A percentile compares a stretch with the other conserved stretches of the same genome.
phyloP scores from a whole-genome alignment of 2,888 invertebrate species.

The Spodoptera picta region DNA sequence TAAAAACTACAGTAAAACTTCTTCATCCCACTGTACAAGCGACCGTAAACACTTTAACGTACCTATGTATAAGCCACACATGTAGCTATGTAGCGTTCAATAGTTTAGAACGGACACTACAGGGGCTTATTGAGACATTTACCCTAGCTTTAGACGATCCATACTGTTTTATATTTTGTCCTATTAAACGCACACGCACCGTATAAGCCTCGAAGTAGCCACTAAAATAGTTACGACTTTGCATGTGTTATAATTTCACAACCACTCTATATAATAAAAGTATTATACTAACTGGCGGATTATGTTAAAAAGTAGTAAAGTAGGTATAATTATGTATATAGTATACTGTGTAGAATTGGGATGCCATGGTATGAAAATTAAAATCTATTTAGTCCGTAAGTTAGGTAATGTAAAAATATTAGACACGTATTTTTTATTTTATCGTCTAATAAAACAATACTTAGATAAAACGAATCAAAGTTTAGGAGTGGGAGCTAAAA shows the following conservation, averaged over 20 bases:
- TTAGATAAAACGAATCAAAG: too few species aligned
- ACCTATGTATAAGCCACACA: slow-evolving; percentile 46
- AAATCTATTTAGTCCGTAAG: too few species aligned
- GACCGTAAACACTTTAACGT: slow-evolving; percentile 61
- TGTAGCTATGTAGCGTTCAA: slow-evolving; percentile 39
- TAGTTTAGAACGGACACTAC: slow-evolving; percentile 55
- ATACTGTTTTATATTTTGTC: slow-evolving; percentile 51
- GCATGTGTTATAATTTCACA: slow-evolving; percentile 11
- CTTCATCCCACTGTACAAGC: slow-evolving; percentile 39
- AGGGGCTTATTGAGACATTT: slow-evolving; percentile 54
- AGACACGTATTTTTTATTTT: too few species aligned
- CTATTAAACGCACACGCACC: slow-evolving; percentile 46
- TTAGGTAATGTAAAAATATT: too few species aligned
- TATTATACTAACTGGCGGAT: too few species aligned
- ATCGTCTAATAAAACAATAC: too few species aligned
- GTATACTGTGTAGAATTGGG: too few species aligned
- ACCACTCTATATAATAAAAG: slow-evolving; percentile 5
- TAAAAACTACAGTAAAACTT: slow-evolving; percentile 1
- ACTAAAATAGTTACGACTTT: slow-evolving; percentile 51
- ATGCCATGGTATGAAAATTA: too few species aligned
- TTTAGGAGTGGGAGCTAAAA: too few species aligned
- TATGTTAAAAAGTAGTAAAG: too few species aligned
- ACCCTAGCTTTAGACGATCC: slow-evolving; percentile 38
- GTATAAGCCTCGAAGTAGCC: slow-evolving; percentile 36
- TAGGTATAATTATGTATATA: too few species aligned